Evolutionary conservation across 2,888 invertebrate genomes (phyloP), one percentile per base, ranked within the genome.

Genomic region (Agrilus mali): DNA sequence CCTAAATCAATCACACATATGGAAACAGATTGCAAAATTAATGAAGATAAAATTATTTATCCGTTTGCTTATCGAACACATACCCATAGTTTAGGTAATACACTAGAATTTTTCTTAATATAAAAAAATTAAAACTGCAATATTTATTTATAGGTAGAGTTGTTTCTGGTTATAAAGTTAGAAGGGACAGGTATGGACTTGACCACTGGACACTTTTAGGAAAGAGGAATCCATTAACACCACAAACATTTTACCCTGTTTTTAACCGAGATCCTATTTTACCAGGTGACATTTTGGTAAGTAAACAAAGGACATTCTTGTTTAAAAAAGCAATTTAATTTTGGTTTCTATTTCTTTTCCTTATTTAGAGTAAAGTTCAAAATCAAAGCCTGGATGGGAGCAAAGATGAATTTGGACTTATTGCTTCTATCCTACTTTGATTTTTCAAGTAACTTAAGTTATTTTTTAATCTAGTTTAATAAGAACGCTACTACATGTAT

Each of bases 21-120:
- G 87, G 97, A 98, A 68, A 79, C 89, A 0, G 84, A 89, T 0
- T 98, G 97, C 66, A 70, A 71, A 43, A 77, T 93, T 38, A 69
- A 68, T 2, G 88, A 90, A 60, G 73, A 86, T 42, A 88, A 92
- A 63, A 76, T 77, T 4, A 78, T 98, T 39, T 80, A 94, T 71
- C 98, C 97, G 1, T 92, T 98, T 68, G 95, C 94, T 0, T 97
- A 87, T 69, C 77, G 97, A 49, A 87, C 87, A 0, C 97, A 98
- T 61, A 95, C 97, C 0, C 97, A 98, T 59, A 74, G 79, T 17
- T 74, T 95, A 43, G 90, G 92, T 71, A 66, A 60, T 37, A 39
- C 13, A 8, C 8, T 10, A 36, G 14, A 33, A 12, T 7, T 20
- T 20, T 20, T 5, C 2, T 20, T 20, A 20, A 20, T 20, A 20